Base-by-base conservation (phyloP, 2,888 invertebrate genomes). In the Tribolium freemani region DNA sequence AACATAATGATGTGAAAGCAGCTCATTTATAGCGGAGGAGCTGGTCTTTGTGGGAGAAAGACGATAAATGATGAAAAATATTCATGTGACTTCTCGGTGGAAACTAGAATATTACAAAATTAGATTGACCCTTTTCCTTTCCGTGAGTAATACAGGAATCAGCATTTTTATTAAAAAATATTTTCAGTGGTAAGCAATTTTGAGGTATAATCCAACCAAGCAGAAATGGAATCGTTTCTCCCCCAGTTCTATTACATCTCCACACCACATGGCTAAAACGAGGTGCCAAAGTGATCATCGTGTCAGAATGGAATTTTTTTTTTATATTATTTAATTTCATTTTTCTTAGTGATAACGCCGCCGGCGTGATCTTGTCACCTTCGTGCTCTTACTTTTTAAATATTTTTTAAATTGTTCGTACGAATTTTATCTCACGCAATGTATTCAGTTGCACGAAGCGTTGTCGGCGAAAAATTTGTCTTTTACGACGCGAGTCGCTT, bases 141-240 rank as follows among this genome's bases (percentile, higher is more conserved):
- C 44, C 13, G 58, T 51, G 69, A 54, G 64, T 61, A 50, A 67
- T 58, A 46, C 48, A 57, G 46, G 60, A 70, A 73, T 73, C 73
- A 67, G 73, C 70, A 73, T 73, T 73, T 73, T 73, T 73, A 73
- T 73, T 73, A 63, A 73, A 73, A 71, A 71, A 71, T 68, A 71
- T 73, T 71, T 71, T 68, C 68, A 73, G 38, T 73, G 73, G 75
- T 77, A 75, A 74, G 76, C 77, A 77, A 76, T 77, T 76, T 73
- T 69, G 69, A 71, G 72, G 71, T 72, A 72, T 74, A 73, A 77
- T 74, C 74, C 70, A 66, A 64, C 48, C 66, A 61, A 71, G 73
- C 72, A 68, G 60, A 58, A 76, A 75, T 75, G 73, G 71, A 75
- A 75, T 74, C 70, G 70, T 61, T 46, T 54, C 69, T 64, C 69